phyloP scores from a whole-genome alignment of 2,797 vertebrate species.

The Cichlasoma orientale region DNA sequence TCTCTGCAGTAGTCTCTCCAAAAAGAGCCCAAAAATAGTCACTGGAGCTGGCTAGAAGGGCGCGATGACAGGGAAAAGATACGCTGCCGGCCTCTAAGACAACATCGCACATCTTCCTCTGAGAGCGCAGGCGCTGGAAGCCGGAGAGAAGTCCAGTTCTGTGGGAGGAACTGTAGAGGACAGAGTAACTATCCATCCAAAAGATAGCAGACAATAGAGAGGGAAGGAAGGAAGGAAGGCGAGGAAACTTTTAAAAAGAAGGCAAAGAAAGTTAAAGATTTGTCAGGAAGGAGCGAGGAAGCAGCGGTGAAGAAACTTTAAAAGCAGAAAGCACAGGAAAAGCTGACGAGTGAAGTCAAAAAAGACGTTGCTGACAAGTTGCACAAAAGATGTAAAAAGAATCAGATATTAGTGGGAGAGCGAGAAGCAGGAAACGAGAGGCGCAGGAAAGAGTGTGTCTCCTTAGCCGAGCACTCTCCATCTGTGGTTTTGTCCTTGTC shows the following conservation, averaged over 20 bases:
- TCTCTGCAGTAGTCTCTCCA: slow-evolving; percentile 89
- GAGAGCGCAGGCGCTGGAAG: slow-evolving; percentile 88
- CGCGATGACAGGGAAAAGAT: slow-evolving; percentile 91
- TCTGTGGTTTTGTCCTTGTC: slow-evolving; percentile 58
- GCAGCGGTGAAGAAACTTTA: background rate
- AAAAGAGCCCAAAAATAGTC: slow-evolving; percentile 97
- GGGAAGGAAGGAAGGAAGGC: background rate
- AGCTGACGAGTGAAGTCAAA: background rate
- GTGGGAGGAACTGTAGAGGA: slow-evolving; percentile 91
- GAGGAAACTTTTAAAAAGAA: background rate
- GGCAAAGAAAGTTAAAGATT: background rate
- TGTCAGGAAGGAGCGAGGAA: background rate
- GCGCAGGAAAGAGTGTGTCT: background rate
- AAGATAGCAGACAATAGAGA: background rate
- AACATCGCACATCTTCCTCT: slow-evolving; percentile 90
- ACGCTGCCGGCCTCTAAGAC: slow-evolving; percentile 86
- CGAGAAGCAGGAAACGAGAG: background rate
- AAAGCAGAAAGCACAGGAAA: background rate
- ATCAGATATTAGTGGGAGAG: background rate
- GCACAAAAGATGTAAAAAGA: slow-evolving; percentile 5
- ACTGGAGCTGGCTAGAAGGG: slow-evolving; percentile 91
- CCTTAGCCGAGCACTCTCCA: slow-evolving; percentile 32
- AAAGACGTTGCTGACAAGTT: background rate
- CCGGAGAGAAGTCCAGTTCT: slow-evolving; percentile 83
- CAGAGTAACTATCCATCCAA: slow-evolving; percentile 90